These are phyloP conservation scores for Cottoperca gobio DNA, from an alignment of 2,797 vertebrate species.

Conservation along the genomic window DNA sequence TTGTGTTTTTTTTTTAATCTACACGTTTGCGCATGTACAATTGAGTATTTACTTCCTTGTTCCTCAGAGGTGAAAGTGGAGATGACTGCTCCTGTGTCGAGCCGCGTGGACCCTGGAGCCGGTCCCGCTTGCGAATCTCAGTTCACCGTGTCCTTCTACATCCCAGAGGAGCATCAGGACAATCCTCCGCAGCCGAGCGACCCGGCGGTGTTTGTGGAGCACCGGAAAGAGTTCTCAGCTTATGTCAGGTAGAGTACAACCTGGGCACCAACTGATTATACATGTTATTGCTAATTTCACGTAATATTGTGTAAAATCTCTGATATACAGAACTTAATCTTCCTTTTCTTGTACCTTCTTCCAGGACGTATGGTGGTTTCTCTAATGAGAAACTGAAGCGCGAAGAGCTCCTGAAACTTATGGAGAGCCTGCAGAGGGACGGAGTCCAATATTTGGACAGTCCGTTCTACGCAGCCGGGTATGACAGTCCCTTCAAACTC, in stretches of 20 bases:
- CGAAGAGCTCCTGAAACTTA: conserved; percentile 85
- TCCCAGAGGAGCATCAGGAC: conserved; percentile 82
- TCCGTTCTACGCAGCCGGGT: conserved; percentile 87
- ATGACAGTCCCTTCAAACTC: conserved; percentile 87
- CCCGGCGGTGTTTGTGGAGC: conserved; percentile 83
- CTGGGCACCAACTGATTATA: too few species aligned
- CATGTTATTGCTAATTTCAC: too few species aligned
- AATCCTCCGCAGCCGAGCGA: conserved; percentile 83
- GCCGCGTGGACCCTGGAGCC: conserved; percentile 82
- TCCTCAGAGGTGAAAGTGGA: conserved; percentile 83
- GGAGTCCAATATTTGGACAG: conserved; percentile 80
- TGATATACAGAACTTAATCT: background rate
- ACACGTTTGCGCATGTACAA: too few species aligned
- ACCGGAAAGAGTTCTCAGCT: conserved; percentile 82
- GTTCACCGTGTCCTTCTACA: conserved; percentile 83
- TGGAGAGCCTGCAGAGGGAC: conserved; percentile 84
- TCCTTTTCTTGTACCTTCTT: background rate
- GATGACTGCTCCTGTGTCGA: conserved; percentile 85
- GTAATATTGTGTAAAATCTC: background rate
- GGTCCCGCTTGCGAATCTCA: conserved; percentile 80
- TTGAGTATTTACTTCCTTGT: background rate
- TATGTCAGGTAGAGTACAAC: conserved; percentile 82
- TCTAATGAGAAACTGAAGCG: conserved; percentile 81
- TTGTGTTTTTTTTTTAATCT: too few species aligned
- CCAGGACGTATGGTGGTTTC: conserved; percentile 85